Evolutionary conservation across 2,797 vertebrate genomes (phyloP).

Genomic region (Enteromius mattozi): DNA sequence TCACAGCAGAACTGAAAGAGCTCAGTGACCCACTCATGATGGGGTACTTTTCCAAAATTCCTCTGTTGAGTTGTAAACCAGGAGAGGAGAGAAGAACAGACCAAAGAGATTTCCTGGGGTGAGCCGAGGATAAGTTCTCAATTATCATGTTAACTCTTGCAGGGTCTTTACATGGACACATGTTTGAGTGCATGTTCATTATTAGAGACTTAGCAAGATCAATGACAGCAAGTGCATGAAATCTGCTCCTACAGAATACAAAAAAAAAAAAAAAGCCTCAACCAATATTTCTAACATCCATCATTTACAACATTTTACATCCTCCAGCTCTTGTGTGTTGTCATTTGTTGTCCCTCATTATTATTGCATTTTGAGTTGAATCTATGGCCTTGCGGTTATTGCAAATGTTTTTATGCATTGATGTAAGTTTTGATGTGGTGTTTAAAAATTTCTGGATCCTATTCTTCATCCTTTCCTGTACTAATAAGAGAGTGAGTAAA

Average conservation of each 20-base stretch:
- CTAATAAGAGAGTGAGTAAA: not conserved
- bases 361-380: not conserved
- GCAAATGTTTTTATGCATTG: not conserved
- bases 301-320: not conserved
- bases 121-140: not conserved
- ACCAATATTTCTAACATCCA: not conserved
- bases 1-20: slow-evolving; percentile 7
- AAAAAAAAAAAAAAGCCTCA: not conserved
- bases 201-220: not conserved
- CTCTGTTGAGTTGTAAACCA: not conserved
- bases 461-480: not conserved
- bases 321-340: not conserved
- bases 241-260: not conserved
- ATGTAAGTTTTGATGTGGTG: not conserved
- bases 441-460: not conserved
- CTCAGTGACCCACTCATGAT: slow-evolving; percentile 11
- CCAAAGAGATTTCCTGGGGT: not conserved
- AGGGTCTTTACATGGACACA: not conserved
- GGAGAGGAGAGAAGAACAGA: not conserved
- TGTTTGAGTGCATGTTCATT: not conserved
- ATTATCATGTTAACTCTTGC: not conserved
- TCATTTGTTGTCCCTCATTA: not conserved
- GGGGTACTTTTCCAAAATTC: not conserved
- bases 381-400: not conserved
- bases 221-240: not conserved